Evolutionary conservation across 2,113 vertebrate species (phyloP), one percentile per base, ranked within the genome.

Genomic region (Xenopus laevis): DNA sequence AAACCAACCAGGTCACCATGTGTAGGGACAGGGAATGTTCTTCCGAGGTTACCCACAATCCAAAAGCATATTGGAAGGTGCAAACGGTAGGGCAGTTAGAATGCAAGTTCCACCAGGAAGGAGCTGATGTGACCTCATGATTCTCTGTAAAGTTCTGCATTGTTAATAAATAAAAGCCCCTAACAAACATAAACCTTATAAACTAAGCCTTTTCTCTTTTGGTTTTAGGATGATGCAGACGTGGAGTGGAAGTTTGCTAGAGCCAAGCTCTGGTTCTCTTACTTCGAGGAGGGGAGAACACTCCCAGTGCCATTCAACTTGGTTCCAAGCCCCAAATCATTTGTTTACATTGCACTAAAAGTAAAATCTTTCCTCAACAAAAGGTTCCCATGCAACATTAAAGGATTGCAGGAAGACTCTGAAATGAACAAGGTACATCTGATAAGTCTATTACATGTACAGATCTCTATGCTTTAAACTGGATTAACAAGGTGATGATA

Each of bases 201-300:
- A 40, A 40, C 15, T 50, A 50, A 50, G 1, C 15, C 47, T 50
- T 13, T 50, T 27, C 15, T 46, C 10, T 59, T 4, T 20, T 73
- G 23, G 80, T 79, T 80, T 5, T 78, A 99, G 97, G 93, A 95
- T 73, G 96, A 98, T 73, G 90, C 96, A 52, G 97, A 98, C 66
- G 96, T 98, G 55, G 97, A 99, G 74, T 99, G 97, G 97, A 98
- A 98, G 82, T 99, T 98, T 84, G 96, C 97, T 62, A 89, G 97
- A 80, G 94, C 97, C 60, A 99, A 98, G 79, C 90, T 99, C 16
- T 99, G 96, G 96, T 95, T 99, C 87, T 97, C 95, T 1, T 98
- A 98, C 84, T 98, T 98, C 79, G 93, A 98, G 79, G 91, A 95
- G 63, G 94, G 94, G 0, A 88, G 93, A 58, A 95, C 94, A 0